Evolutionary conservation across 2,797 vertebrate genomes (phyloP), one percentile per base, ranked within the genome.

Genomic region (Holocentrus rufus): DNA sequence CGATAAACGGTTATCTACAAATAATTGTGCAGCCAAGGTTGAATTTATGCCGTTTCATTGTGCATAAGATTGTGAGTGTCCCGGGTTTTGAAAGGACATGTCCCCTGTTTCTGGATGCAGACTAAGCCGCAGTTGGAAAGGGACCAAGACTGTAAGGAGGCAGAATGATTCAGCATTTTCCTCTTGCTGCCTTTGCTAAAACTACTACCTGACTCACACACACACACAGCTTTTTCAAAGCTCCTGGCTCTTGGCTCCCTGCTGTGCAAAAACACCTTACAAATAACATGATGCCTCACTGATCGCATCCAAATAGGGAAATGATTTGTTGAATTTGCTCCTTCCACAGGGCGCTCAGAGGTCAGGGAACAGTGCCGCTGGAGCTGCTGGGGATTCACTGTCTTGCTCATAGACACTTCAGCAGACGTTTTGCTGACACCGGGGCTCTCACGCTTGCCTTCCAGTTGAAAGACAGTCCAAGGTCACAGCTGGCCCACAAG

Each of bases 121-220:
- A 74, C 49, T n/a, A 62, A 64, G 80, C 72, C 76, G 77, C 70
- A 74, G 61, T 69, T 91, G 85, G 88, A 87, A 64, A 30, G 39
- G 60, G 58, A 82, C 80, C 86, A 85, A 54, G 30, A 70, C 84
- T 60, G 75, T 60, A 63, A 81, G 79, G 86, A 87, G 79, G 78
- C 79, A 13, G 0, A 67, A 86, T 87, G 91, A 90, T 74, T 90
- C 89, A 90, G 90, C 90, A 80, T 31, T 90, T 85, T 87, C 56
- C 68, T 73, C 58, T 69, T 5, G 7, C 54, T 79, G 60, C 70
- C 66, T 15, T 77, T 36, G 23, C 77, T 74, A 30, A 76, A 75
- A 66, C 65, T 77, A 74, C 69, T 76, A 74, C 70, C 80, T 80
- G 83, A 64, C 79, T 75, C 64, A 2, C 46, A 61, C 0, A 34